Conservation (phyloP, 2,888 invertebrate species). For the Halictus quadricinctus region DNA sequence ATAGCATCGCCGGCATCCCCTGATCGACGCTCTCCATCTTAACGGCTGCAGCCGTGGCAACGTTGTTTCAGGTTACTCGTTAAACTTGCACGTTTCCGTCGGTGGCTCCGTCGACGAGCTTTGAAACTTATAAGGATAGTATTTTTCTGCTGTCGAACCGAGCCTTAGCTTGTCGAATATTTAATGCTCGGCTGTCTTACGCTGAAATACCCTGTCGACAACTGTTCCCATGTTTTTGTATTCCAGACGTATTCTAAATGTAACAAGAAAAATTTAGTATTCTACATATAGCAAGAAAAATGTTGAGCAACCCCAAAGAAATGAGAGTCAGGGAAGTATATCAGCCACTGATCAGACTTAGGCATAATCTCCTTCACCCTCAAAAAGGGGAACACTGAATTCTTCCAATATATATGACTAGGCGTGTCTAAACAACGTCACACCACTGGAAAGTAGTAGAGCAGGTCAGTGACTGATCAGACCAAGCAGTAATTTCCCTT, state of each 20-base stretch:
- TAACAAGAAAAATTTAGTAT: neutral
- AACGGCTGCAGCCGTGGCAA: neutral
- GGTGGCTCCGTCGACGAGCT: neutral
- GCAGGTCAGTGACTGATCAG: too few species aligned
- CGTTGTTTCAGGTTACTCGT: constrained; percentile 2
- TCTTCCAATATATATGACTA: too few species aligned
- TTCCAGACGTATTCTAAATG: too few species aligned
- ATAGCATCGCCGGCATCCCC: constrained; percentile 10
- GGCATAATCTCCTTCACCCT: too few species aligned
- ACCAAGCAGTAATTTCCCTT: neutral
- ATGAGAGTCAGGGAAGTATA: too few species aligned
- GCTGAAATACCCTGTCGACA: neutral
- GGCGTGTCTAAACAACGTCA: too few species aligned
- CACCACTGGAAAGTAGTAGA: too few species aligned
- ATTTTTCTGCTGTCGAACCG: constrained; percentile 3
- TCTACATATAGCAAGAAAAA: too few species aligned
- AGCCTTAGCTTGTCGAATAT: neutral
- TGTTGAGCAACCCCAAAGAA: too few species aligned
- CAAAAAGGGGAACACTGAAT: too few species aligned
- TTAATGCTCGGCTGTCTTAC: neutral
- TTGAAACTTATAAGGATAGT: neutral
- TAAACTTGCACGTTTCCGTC: neutral
- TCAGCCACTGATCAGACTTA: too few species aligned
- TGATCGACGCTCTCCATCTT: constrained; percentile 11
- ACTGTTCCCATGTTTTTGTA: neutral